Conservation (phyloP, 2,113 vertebrate species). For the Thalassoma bifasciatum region DNA sequence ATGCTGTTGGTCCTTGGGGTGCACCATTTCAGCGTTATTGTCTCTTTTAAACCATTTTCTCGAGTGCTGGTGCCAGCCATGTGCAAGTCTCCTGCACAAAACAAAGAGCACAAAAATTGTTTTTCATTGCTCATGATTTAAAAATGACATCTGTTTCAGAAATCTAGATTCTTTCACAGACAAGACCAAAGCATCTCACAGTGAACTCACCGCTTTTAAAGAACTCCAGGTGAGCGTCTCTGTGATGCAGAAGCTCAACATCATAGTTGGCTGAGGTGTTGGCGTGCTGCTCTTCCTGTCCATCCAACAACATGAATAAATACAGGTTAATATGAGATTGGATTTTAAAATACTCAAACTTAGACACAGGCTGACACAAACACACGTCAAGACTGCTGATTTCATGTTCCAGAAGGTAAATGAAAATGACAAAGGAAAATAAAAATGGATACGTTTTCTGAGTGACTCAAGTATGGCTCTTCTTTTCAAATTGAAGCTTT, state of each 20-base stretch:
- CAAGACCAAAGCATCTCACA: background rate
- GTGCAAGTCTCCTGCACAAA: constrained; percentile 88
- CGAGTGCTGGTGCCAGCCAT: constrained; percentile 88
- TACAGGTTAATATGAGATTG: constrained; percentile 15
- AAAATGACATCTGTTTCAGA: background rate
- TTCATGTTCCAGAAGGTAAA: constrained; percentile 72
- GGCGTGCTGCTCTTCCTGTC: constrained; percentile 98
- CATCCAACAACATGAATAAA: constrained; percentile 62
- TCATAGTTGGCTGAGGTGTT: constrained; percentile 99
- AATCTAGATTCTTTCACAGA: background rate
- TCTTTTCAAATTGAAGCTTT: background rate
- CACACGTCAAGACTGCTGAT: constrained; percentile 71
- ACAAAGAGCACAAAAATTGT: constrained; percentile 19
- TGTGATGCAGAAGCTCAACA: constrained; percentile 97
- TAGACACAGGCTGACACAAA: constrained; percentile 5
- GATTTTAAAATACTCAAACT: constrained; percentile 3
- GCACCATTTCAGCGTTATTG: constrained; percentile 97
- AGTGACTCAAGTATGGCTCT: constrained; percentile 9
- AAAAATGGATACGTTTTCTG: constrained; percentile 25
- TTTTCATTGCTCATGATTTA: too few species aligned
- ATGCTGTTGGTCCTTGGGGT: constrained; percentile 97
- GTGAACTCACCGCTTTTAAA: constrained; percentile 90
- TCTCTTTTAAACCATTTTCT: constrained; percentile 94
- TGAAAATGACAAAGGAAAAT: constrained; percentile 41
- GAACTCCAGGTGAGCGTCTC: constrained; percentile 96